Evolutionary conservation across 2,888 invertebrate genomes (phyloP), one percentile per base, ranked within the genome.

Genomic region (Andrena marginata): DNA sequence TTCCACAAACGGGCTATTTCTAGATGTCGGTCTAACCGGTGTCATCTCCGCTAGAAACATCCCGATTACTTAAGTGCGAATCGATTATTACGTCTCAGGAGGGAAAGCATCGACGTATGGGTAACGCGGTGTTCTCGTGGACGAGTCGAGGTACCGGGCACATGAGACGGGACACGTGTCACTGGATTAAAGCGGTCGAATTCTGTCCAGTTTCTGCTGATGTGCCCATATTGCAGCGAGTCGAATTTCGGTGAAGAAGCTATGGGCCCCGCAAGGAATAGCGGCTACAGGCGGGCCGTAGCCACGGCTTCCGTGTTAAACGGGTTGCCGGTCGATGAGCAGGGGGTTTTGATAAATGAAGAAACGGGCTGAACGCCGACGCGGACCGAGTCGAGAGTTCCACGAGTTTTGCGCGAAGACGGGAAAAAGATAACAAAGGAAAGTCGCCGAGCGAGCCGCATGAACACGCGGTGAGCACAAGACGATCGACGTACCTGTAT

Each of bases 391-490:
- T 67, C 33, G 2, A 13, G 2, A 31, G 2, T n/a, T 16, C 10
- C 42, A 60, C 0, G 2, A 42, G 13, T n/a, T 69, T 72, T 23
- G 13, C 49, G 20, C 8, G 1, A 13, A 13, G 49, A 33, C 49
- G 60, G 64, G 54, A 56, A 56, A 82, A 71, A 79, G 72, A 76
- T 82, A 88, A 87, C 82, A 84, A 81, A 82, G 63, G 82, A 85
- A 86, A 85, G 82, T 85, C 81, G 87, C 84, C 82, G 85, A 62
- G 67, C 83, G 77, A 85, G 73, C 64, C 65, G 63, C 20, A 74
- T 73, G 74, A 82, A 42, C 91, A 90, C 87, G 89, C 87, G 79
- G 86, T 79, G 42, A n/a, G 42, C 63, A 71, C 29, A 76, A 67
- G 33, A 67, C 62, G 54, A 35, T 67, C 23, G 33, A 83, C 84